Evolutionary conservation across 1,140 invertebrate genomes (phyloP).

Genomic region (Drosophila parabipectinata): DNA sequence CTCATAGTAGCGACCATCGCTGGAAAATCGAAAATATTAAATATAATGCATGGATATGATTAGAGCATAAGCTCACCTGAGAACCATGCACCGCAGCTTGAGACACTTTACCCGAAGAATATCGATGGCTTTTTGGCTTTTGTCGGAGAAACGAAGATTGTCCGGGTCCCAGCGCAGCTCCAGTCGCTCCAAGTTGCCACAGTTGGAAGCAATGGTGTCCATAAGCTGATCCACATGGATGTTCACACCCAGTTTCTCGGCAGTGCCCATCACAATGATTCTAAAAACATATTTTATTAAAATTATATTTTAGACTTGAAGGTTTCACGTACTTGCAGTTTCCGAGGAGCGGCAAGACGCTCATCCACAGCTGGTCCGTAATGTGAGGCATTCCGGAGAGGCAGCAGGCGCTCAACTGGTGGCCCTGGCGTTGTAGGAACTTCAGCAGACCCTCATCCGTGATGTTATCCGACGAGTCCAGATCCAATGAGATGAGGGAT

Average conservation of each 20-base stretch:
- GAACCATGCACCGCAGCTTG: conserved; percentile 91
- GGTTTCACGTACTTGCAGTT: conserved; percentile 92
- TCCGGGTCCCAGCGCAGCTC: conserved; percentile 99
- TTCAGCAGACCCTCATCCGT: conserved; percentile 96
- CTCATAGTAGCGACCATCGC: conserved; percentile 99
- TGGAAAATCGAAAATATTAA: conserved; percentile 77
- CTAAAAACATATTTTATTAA: conserved; percentile 85
- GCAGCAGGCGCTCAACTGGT: conserved; percentile 93
- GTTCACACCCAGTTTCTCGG: conserved; percentile 97
- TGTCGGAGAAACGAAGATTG: conserved; percentile 98
- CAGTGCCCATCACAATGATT: conserved; percentile 98
- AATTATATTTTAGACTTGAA: not conserved
- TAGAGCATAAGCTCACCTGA: conserved; percentile 87
- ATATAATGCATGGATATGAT: not conserved
- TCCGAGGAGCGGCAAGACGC: conserved; percentile 93
- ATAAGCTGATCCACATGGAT: conserved; percentile 98
- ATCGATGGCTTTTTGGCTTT: conserved; percentile 98
- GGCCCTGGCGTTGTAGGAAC: conserved; percentile 94
- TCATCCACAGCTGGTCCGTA: conserved; percentile 98
- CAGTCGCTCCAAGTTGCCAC: conserved; percentile 93
- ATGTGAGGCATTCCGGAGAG: conserved; percentile 98
- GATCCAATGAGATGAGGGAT: conserved; percentile 93
- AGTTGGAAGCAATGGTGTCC: conserved; percentile 98
- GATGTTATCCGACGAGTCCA: conserved; percentile 97
- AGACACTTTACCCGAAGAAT: conserved; percentile 94